Base-by-base conservation (phyloP, 2,888 invertebrate genomes). In the Neoaliturus tenellus region DNA sequence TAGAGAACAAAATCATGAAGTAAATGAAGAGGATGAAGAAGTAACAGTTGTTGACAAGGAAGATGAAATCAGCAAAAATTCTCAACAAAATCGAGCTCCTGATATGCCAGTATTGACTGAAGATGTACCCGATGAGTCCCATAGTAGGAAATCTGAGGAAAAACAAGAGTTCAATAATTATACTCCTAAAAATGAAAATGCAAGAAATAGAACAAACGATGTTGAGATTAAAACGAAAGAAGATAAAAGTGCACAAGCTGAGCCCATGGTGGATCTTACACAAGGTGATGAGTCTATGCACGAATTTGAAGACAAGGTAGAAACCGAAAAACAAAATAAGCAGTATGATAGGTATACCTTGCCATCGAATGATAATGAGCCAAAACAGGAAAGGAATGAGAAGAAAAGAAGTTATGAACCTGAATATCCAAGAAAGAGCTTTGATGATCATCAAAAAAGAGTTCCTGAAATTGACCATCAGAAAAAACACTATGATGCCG, bases 1-100 rank as follows among this genome's bases (percentile, higher is more conserved):
- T 33, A 85, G 92, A 90, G 84, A 90, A 89, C 58, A 89, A 89
- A 83, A 89, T 89, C 89, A 31, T 88, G 89, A 82, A 84, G 87
- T 44, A 87, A 88, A 0, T 88, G 89, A 33, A 88, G 89, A 67
- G 88, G 87, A 75, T n/a, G 62, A 81, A 20, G 84, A 55, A 31
- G 81, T 78, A 31, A 71, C 55, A 31, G 80, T 58, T 2, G 73
- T 71, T 58, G 71, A 58, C 33, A 78, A 58, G 31, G 69, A 58
- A 80, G 78, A 44, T 20, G 58, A 71, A 55, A 55, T 78, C 14
- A 78, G 35, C 25, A 39, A 80, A 58, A 8, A 55, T 6, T 28
- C 28, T 55, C 39, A 78, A 48, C 20, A 28, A 23, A 14, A 51
- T 23, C 35, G 67, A 67, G 62, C 81, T 23, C 67, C 81, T 39